Evolutionary conservation across 2,113 vertebrate species (phyloP).

Genomic region (Ciconia maguari): DNA sequence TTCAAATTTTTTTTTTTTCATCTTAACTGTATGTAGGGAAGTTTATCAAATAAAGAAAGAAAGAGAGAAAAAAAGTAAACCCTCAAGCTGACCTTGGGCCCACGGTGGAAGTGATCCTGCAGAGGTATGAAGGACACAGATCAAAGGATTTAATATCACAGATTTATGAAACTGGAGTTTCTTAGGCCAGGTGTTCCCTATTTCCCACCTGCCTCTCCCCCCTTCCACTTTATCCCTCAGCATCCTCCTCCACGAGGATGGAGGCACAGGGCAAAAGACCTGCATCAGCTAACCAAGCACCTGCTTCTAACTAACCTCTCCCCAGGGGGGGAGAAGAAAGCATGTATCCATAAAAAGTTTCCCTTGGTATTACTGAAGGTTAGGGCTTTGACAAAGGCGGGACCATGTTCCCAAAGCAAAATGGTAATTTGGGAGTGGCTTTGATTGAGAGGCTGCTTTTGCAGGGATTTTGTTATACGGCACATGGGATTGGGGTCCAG

Average conservation of each 20-base stretch:
- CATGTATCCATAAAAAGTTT: background rate
- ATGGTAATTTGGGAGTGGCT: background rate
- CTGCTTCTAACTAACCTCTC: background rate
- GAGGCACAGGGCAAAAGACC: background rate
- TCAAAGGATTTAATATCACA: background rate
- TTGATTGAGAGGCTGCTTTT: background rate
- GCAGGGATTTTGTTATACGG: background rate
- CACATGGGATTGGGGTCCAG: background rate
- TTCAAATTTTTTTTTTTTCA: background rate
- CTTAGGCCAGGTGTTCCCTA: background rate
- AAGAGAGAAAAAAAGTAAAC: background rate
- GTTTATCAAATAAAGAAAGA: background rate
- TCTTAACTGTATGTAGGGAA: background rate
- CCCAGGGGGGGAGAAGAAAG: background rate
- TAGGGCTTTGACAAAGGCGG: background rate
- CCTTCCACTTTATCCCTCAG: background rate
- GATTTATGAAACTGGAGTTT: conserved; percentile 9
- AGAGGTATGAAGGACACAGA: background rate
- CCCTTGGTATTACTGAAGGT: background rate
- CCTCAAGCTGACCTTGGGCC: background rate
- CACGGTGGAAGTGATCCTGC: background rate
- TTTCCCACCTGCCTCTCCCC: background rate
- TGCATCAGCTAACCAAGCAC: background rate
- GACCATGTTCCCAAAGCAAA: background rate
- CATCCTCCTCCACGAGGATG: background rate